Percentiles rank a stretch among this genome's conserved stretches.
phyloP scores from a whole-genome alignment of 2,888 invertebrate genomes.

The Atherix ibis region DNA sequence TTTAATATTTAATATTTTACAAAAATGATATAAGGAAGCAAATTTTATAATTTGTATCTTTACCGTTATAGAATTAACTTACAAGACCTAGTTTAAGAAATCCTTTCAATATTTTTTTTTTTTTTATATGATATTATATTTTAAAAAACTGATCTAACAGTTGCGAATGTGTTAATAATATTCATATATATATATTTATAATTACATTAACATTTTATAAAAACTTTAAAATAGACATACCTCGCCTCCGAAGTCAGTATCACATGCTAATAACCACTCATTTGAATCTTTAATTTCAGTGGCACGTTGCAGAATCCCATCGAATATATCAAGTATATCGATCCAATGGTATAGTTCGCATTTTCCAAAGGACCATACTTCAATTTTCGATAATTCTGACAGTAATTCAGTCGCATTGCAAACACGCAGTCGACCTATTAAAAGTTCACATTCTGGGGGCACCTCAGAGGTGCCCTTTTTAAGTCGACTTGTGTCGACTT shows the following conservation, averaged over 20 bases:
- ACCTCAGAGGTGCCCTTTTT: slow-evolving; percentile 74
- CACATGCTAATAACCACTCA: slow-evolving; percentile 44
- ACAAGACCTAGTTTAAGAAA: no score
- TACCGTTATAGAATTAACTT: no score
- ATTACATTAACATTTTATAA: slow-evolving; percentile 2
- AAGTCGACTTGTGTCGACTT: slow-evolving; percentile 63
- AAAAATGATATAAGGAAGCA: no score
- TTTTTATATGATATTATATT: not conserved
- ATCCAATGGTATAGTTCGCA: slow-evolving; percentile 80
- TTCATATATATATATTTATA: not conserved
- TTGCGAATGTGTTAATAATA: not conserved
- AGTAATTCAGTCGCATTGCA: slow-evolving; percentile 49
- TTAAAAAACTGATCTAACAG: not conserved
- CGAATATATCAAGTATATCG: slow-evolving; percentile 61
- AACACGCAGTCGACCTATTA: slow-evolving; percentile 55
- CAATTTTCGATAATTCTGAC: slow-evolving; percentile 52
- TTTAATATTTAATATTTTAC: no score
- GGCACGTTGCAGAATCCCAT: slow-evolving; percentile 59
- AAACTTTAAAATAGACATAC: slow-evolving; percentile 26
- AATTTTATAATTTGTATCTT: no score
- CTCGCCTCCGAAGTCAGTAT: slow-evolving; percentile 44
- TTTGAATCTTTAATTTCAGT: slow-evolving; percentile 28
- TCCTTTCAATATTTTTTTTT: no score
- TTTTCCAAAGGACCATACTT: slow-evolving; percentile 73
- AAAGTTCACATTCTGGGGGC: slow-evolving; percentile 57